Percentiles rank a stretch among this genome's conserved stretches.
These are phyloP conservation scores for Mallotus villosus DNA, from an alignment of 2,797 vertebrate species.

Conservation along the genomic window DNA sequence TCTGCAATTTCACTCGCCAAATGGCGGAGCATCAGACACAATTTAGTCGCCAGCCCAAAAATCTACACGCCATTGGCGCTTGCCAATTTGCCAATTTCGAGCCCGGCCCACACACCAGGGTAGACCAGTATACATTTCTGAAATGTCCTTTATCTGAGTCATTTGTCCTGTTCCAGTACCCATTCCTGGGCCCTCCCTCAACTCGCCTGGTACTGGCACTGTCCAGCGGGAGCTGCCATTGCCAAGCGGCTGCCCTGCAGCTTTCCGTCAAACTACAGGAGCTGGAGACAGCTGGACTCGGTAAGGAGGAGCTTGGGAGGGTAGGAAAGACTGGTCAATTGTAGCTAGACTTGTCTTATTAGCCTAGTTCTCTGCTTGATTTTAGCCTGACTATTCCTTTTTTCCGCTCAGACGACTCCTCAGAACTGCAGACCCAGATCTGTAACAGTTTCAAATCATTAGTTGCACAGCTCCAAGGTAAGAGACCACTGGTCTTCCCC, in stretches of 20 bases:
- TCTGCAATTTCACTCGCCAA: too few relatives aligned
- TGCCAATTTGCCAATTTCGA: too few relatives aligned
- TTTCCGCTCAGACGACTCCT: conserved; percentile 82
- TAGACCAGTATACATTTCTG: not conserved
- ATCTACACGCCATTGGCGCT: too few relatives aligned
- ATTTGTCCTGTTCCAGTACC: conserved; percentile 76
- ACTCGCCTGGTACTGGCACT: conserved; percentile 87
- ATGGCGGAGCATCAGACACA: too few relatives aligned
- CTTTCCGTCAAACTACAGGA: conserved; percentile 88
- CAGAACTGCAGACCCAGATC: conserved; percentile 90
- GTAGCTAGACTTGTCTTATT: not conserved
- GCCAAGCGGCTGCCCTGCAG: conserved; percentile 87
- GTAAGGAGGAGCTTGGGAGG: conserved; percentile 63
- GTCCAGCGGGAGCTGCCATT: conserved; percentile 87
- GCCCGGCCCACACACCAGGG: not conserved
- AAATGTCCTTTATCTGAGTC: not conserved
- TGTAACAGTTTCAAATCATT: conserved; percentile 87
- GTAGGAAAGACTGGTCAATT: not conserved
- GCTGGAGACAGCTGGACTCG: conserved; percentile 87
- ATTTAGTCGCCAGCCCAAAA: too few relatives aligned
- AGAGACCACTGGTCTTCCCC: conserved; percentile 21
- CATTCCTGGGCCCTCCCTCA: conserved; percentile 89
- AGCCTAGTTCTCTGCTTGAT: not conserved
- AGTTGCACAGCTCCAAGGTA: conserved; percentile 91
- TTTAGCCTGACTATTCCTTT: conserved; percentile 4